Percentiles rank a stretch among this genome's conserved stretches.
phyloP scores from a whole-genome alignment of 2,888 invertebrate genomes.

The Lithophane ornitopus region DNA sequence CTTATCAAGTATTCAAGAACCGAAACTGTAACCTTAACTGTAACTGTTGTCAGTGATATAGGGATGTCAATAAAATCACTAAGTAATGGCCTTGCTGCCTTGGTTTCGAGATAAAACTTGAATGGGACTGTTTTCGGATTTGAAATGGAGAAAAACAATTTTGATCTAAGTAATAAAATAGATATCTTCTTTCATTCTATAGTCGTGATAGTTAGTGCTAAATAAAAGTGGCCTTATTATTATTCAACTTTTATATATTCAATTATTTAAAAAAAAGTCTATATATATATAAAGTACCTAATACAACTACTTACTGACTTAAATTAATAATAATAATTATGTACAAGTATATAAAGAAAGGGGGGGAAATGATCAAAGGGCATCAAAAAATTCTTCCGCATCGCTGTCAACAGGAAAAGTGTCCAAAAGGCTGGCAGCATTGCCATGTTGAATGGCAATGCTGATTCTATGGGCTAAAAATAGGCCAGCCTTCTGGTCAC shows the following conservation, averaged over 20 bases:
- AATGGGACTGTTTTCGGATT: slow-evolving; percentile 21
- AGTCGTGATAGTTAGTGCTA: neutral
- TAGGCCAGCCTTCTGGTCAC: no score
- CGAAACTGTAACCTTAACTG: slow-evolving; percentile 64
- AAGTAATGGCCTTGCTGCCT: slow-evolving; percentile 43
- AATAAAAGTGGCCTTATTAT: neutral
- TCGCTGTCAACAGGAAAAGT: no score
- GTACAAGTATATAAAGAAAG: no score
- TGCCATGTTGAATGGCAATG: no score
- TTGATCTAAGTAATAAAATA: slow-evolving; percentile 2
- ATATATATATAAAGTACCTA: no score
- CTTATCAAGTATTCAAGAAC: slow-evolving; percentile 73
- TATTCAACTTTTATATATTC: neutral
- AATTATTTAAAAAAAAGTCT: no score
- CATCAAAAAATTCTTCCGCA: no score
- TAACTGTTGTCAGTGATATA: slow-evolving; percentile 60
- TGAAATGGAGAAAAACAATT: slow-evolving; percentile 15
- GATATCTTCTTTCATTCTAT: neutral
- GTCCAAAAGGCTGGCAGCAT: no score
- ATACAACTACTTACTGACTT: no score
- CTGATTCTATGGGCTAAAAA: no score
- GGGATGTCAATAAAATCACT: slow-evolving; percentile 57
- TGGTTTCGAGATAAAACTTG: slow-evolving; percentile 45
- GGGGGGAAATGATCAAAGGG: no score
- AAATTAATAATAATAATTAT: no score